Conservation (phyloP, 2,797 vertebrate species). For the Capromys pilorides region DNA sequence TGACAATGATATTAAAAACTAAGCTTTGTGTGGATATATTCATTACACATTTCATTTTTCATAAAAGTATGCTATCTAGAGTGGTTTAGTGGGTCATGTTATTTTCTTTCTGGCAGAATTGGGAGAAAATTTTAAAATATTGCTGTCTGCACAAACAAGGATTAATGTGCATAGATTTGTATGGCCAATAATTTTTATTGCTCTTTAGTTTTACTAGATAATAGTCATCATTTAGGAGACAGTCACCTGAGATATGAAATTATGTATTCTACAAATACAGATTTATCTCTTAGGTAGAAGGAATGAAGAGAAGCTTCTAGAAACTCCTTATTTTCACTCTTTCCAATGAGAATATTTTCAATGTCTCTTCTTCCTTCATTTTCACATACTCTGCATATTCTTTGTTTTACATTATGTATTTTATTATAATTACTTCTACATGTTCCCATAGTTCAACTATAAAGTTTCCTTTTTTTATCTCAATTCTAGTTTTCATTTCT, state of each 20-base stretch:
- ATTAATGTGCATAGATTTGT: background rate
- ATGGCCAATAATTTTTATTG: constrained; percentile 32
- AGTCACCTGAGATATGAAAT: constrained; percentile 41
- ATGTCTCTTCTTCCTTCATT: background rate
- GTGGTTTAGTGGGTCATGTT: background rate
- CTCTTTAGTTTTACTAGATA: constrained; percentile 42
- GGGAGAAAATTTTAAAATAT: background rate
- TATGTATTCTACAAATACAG: constrained; percentile 30
- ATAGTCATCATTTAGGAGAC: constrained; percentile 21
- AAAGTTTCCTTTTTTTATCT: background rate
- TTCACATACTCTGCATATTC: background rate
- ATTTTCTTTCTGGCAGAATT: constrained; percentile 46
- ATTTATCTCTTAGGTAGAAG: constrained; percentile 1
- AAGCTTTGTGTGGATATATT: background rate
- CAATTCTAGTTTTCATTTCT: constrained; percentile 46
- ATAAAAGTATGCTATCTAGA: background rate
- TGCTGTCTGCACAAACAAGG: constrained; percentile 2
- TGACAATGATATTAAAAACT: background rate
- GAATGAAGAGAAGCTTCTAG: background rate
- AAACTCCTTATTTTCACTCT: background rate
- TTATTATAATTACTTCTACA: constrained; percentile 15
- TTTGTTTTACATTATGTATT: background rate
- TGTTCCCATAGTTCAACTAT: constrained; percentile 11
- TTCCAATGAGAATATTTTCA: constrained; percentile 39
- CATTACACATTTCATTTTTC: background rate